Conservation (phyloP, 2,797 vertebrate genomes). For the Anabas testudineus region DNA sequence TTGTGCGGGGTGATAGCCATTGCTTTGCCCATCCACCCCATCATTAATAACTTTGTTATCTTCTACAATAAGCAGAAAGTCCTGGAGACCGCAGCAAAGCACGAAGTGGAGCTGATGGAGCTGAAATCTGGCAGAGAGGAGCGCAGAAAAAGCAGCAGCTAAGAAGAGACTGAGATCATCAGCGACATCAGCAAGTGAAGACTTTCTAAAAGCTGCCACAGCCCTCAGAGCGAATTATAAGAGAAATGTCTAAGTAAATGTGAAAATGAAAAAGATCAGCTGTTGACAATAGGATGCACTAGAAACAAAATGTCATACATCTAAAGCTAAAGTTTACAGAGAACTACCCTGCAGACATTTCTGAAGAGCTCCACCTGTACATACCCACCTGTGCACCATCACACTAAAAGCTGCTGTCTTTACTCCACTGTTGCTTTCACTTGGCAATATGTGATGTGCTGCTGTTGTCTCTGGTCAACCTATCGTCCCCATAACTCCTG, state of each 20-base stretch:
- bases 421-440: conserved; percentile 18
- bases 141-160: conserved; percentile 64
- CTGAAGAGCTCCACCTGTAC: conserved; percentile 8
- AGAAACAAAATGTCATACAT: background rate
- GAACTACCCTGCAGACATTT: no score
- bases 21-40: conserved; percentile 96
- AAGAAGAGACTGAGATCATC: conserved; percentile 4
- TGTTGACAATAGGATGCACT: background rate
- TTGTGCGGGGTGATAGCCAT: conserved; percentile 97
- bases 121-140: conserved; percentile 83
- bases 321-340: background rate
- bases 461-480: conserved; percentile 10
- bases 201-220: background rate
- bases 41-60: conserved; percentile 98
- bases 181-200: background rate
- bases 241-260: background rate
- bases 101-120: conserved; percentile 96
- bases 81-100: conserved; percentile 94
- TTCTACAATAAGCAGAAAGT: conserved; percentile 97
- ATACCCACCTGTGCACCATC: background rate
- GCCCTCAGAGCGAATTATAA: background rate
- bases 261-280: background rate
- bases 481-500: background rate
- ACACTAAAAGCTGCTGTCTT: conserved; percentile 1
- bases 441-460: conserved; percentile 17